phyloP scores from a whole-genome alignment of 2,113 vertebrate species.

The Seriola aureovittata region DNA sequence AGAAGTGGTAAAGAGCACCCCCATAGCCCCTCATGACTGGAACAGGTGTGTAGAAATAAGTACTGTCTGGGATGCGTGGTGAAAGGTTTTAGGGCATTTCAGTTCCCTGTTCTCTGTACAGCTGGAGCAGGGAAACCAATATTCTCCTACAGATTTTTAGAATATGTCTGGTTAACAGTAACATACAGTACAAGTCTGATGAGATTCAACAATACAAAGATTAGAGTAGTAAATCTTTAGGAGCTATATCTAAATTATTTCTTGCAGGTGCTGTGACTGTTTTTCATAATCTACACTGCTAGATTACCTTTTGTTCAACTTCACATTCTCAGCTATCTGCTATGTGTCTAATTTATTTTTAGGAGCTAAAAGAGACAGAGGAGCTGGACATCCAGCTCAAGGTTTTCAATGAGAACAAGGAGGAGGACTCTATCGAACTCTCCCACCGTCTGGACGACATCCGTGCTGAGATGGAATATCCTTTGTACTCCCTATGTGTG shows the following conservation, averaged over 20 bases:
- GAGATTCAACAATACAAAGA: background rate
- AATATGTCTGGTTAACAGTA: constrained; percentile 13
- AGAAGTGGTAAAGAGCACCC: constrained; percentile 74
- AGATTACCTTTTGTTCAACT: constrained; percentile 24
- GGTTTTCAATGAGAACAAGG: constrained; percentile 99
- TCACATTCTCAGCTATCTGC: background rate
- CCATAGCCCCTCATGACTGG: constrained; percentile 70
- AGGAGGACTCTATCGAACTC: constrained; percentile 96
- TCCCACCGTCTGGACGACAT: constrained; percentile 96
- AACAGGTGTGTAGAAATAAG: constrained; percentile 76
- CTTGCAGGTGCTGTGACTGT: background rate
- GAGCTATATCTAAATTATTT: background rate
- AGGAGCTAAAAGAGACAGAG: constrained; percentile 98
- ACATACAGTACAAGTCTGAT: background rate
- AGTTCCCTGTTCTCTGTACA: constrained; percentile 22
- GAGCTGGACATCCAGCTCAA: constrained; percentile 98
- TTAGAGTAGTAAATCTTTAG: background rate
- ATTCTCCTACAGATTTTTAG: background rate
- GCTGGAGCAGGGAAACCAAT: constrained; percentile 37
- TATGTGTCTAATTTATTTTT: constrained; percentile 29
- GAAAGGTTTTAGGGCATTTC: constrained; percentile 43
- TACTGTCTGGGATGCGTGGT: constrained; percentile 60
- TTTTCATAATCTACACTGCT: background rate
- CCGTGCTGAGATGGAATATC: constrained; percentile 99
- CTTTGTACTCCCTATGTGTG: constrained; percentile 83